A percentile compares a stretch with the other conserved stretches of the same genome.
Evolutionary conservation across 2,888 invertebrate genomes (phyloP).

Genomic region (Rotaria macrura): DNA sequence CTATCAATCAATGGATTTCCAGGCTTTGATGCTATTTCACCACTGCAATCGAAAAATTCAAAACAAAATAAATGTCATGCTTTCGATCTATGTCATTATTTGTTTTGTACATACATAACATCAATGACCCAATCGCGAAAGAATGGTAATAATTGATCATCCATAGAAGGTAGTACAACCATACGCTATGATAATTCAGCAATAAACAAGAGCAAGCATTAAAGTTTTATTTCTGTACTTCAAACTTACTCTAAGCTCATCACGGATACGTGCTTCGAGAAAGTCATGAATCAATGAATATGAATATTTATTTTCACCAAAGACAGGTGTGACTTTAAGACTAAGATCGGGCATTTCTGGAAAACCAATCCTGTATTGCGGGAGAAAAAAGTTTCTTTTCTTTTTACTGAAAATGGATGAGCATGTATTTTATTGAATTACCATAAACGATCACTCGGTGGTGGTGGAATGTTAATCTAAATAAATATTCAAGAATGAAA

Average conservation of each 20-base stretch:
- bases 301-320: slow-evolving; percentile 15
- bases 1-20: not conserved
- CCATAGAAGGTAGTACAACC: not conserved
- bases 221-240: no score
- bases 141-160: slow-evolving; percentile 11
- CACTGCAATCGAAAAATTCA: not conserved
- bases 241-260: not conserved
- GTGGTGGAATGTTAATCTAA: slow-evolving; percentile 7
- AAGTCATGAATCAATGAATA: slow-evolving; percentile 7
- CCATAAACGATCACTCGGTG: slow-evolving; percentile 10
- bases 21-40: not conserved
- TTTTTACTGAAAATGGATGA: not conserved
- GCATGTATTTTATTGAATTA: not conserved
- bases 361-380: not conserved
- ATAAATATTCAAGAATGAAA: not conserved
- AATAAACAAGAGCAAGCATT: no score
- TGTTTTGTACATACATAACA: not conserved
- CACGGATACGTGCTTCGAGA: not conserved
- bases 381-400: not conserved
- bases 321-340: not conserved
- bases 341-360: not conserved
- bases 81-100: not conserved
- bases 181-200: not conserved
- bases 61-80: not conserved
- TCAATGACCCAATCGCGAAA: slow-evolving; percentile 20